Evolutionary conservation across 1,140 invertebrate genomes (phyloP), one percentile per base, ranked within the genome.

Genomic region (Zaprionus taronus): DNA sequence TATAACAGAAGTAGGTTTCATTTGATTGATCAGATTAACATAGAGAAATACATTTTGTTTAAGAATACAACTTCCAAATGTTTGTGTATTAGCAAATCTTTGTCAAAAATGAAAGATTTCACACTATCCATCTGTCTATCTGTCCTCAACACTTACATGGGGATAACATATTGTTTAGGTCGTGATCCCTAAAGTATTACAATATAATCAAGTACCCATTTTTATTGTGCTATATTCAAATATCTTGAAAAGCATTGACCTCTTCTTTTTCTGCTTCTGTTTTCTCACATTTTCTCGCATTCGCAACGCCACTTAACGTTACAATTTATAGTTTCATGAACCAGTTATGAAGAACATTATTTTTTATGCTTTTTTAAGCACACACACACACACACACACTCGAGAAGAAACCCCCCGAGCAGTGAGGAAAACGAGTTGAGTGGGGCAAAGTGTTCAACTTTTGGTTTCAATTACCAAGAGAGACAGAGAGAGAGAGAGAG

Each of bases 251-350:
- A 22, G 4, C 47, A 51, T 51, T 51, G 47, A 51, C 47, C 47
- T 24, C 47, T 47, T 17, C n/a, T 20, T 31, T 9, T 31, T 34
- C 3, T 12, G 47, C 20, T 51, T 51, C 47, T 51, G 47, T 51
- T 51, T 51, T 51, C 11, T 47, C n/a, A 17, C 47, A 51, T 51
- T 51, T 51, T 24, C 20, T 51, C 47, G 47, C 47, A 24, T 51
- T 51, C 47, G 47, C 47, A 51, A 51, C 20, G 47, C 20, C 47
- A 51, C 47, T 51, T 51, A 51, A 51, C 47, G 47, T 24, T 51
- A 51, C 47, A 51, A 22, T 51, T 51, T 51, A 51, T 51, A 51
- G 47, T 51, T 51, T 51, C 47, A 51, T 51, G 47, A 51, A 51
- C 47, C 47, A 51, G 47, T 51, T 51, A 51, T 51, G 47, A 51